Evolutionary conservation across 92 coral and sea anemone genomes (phyloP), one percentile per base, ranked within the genome.

Genomic region (Phenganax stokvisi): DNA sequence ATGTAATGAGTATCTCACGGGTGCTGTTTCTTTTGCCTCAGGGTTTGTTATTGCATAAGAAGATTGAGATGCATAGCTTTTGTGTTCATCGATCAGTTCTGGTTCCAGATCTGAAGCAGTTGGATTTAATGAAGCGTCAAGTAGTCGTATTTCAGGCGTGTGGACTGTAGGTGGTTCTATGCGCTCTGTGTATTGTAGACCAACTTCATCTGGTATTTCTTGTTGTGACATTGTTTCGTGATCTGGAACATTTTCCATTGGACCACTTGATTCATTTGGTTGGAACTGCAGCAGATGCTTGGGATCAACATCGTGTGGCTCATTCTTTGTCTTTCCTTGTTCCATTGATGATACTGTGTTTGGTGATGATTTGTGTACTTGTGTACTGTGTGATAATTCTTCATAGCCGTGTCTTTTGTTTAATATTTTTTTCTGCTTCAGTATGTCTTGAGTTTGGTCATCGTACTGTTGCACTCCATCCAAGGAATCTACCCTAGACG

Each of bases 31-130:
- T n/a, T n/a, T 44, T 9, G 13, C n/a, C 29, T 37, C 73, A 30
- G 17, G 52, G 8, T 53, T 68, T 68, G 73, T 28, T 17, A 28
- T 64, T 9, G 30, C 31, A 37, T 37, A 37, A 20, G 70, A 64
- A 30, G 73, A 68, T 10, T 68, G 73, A 7, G 31, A 5, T 28
- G 11, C 73, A 68, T 10, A 28, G 47, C 5, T 11, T 68, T 53
- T 12, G 53, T 68, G 25, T 68, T 53, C 73, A 30, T 68, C 54
- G 54, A 53, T 68, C 47, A 44, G 70, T 17, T 61, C 67, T 61
- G 17, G 25, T 64, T 64, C 70, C 70, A 64, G 70, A 64, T 64
- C 70, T 10, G 15, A n/a, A 13, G 65, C 65, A 59, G n/a, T 12
- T 13, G 17, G 65, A 13, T 64, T 31, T 64, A 28, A 20, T 64